These are phyloP conservation scores for Myripristis murdjan DNA, from an alignment of 2,797 vertebrate genomes.

Conservation along the genomic window DNA sequence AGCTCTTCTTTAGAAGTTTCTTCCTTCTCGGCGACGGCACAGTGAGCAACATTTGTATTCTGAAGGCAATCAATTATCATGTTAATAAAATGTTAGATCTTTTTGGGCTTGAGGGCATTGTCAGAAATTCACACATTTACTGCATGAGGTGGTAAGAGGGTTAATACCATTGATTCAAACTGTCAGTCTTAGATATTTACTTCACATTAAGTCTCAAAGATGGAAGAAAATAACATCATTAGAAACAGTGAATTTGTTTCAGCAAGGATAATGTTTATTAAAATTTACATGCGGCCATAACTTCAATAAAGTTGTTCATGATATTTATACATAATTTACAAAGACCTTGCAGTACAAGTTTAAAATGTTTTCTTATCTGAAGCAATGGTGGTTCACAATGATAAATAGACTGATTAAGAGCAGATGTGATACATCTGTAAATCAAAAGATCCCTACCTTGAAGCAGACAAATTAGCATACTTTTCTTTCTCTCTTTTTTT, in stretches of 20 bases:
- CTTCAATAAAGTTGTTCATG: conserved; percentile 75
- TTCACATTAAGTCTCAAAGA: conserved; percentile 3
- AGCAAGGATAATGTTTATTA: conserved; percentile 82
- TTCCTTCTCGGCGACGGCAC: conserved; percentile 75
- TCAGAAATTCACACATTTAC: conserved; percentile 61
- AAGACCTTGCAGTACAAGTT: conserved; percentile 44
- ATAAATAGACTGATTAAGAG: conserved; percentile 35
- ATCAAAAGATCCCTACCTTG: conserved; percentile 45
- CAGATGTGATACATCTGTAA: conserved; percentile 37
- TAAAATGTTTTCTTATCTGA: conserved; percentile 53
- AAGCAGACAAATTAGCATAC: conserved; percentile 46
- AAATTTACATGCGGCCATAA: conserved; percentile 84
- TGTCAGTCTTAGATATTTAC: conserved; percentile 17
- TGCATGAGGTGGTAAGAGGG: conserved; percentile 46
- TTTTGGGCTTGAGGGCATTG: conserved; percentile 38
- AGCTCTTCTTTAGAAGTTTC: conserved; percentile 66
- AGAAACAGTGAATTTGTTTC: conserved; percentile 57
- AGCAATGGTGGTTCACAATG: conserved; percentile 35
- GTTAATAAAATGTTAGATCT: conserved; percentile 78
- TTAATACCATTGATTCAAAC: conserved; percentile 28
- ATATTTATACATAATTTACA: conserved; percentile 85
- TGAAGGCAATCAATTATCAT: conserved; percentile 74
- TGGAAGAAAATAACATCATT: conserved; percentile 40
- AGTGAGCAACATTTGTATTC: conserved; percentile 74
- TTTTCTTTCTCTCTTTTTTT: conserved; percentile 12